Evolutionary conservation across 1,140 invertebrate species (phyloP).

Genomic region (Euwallacea fornicatus): DNA sequence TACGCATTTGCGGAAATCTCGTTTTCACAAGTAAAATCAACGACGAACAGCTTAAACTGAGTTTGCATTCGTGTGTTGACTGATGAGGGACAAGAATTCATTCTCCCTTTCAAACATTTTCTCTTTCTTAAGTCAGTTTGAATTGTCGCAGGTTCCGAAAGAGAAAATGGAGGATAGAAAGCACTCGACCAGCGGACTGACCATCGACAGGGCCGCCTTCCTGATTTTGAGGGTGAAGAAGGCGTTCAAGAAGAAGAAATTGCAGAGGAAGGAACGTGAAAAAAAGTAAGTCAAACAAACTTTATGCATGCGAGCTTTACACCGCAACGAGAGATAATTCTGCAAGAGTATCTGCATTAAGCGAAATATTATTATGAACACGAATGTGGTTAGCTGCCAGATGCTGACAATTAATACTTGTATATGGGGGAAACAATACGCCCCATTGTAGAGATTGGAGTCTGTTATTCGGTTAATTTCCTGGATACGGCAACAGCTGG

Average conservation of each 20-base stretch:
- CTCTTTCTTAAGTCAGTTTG: background rate
- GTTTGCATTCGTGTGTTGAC: background rate
- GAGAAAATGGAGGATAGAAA: slow-evolving; percentile 41
- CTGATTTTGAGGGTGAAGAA: slow-evolving; percentile 82
- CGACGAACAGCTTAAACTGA: background rate
- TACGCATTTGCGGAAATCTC: too few species aligned
- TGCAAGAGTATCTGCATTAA: background rate
- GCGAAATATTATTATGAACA: background rate
- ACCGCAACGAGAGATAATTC: background rate
- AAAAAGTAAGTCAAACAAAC: slow-evolving; percentile 46
- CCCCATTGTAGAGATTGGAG: background rate
- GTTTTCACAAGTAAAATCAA: too few species aligned
- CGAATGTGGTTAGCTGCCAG: too few species aligned
- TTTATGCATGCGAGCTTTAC: background rate
- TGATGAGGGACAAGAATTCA: background rate
- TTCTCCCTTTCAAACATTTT: background rate
- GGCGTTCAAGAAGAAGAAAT: slow-evolving; percentile 87
- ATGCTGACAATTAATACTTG: background rate
- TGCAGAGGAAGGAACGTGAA: slow-evolving; percentile 81
- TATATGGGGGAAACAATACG: background rate
- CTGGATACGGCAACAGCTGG: too few species aligned
- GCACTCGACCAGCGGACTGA: slow-evolving; percentile 59
- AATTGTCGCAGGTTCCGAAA: slow-evolving; percentile 1
- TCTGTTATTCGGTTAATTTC: background rate
- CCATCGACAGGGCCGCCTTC: slow-evolving; percentile 85